These are phyloP conservation scores for Porites divaricata DNA, from an alignment of 92 coral and sea anemone genomes.

Conservation along the genomic window DNA sequence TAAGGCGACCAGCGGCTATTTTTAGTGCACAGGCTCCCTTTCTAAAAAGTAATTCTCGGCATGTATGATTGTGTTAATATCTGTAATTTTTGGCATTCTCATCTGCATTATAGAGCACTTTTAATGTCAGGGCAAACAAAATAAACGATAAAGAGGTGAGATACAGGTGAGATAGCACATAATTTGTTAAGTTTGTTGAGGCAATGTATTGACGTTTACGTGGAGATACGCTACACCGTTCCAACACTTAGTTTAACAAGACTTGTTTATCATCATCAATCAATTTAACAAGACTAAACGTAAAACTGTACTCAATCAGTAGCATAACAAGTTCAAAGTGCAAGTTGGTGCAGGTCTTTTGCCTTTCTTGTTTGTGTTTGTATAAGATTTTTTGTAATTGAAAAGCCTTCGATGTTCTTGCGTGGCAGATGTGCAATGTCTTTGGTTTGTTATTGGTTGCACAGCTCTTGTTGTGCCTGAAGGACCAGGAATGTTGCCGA, in stretches of 20 bases:
- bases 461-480: no score
- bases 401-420: no score
- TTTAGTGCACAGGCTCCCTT: neutral
- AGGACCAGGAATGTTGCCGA: no score
- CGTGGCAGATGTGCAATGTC: no score
- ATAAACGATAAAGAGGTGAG: constrained; percentile 1
- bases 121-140: neutral
- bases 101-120: neutral
- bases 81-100: neutral
- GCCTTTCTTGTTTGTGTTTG: no score
- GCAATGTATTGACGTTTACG: neutral
- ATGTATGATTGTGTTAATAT: neutral
- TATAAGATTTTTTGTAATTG: no score
- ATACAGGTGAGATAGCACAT: neutral
- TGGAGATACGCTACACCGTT: neutral
- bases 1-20: constrained; percentile 5
- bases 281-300: neutral
- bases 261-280: neutral
- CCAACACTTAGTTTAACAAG: neutral
- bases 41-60: neutral
- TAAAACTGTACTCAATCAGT: neutral
- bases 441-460: no score
- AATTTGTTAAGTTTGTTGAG: neutral
- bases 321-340: neutral
- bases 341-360: no score